Evolutionary conservation across 2,113 vertebrate genomes (phyloP), one percentile per base, ranked within the genome.

Genomic region (Brachirus orientalis): DNA sequence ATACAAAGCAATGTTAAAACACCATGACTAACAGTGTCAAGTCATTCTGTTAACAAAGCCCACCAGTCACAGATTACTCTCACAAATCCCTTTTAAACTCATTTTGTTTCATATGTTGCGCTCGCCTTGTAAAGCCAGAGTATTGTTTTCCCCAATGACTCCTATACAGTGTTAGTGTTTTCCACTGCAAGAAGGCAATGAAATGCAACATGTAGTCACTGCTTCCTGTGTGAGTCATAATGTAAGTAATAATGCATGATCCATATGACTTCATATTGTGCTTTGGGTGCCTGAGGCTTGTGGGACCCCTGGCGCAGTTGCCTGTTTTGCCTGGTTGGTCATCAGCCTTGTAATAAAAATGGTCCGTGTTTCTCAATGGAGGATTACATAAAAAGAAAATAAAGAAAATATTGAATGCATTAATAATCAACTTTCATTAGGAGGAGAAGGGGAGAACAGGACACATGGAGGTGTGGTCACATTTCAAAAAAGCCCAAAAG

Each of bases 401-500:
- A 17, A 16, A 28, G 4, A 8, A 28, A 48, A 16, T 16, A 5
- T 6, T 43, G 13, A 16, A 43, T 6, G 14, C 41, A 22, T 28
- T 0, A 28, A 6, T 3, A 28, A 28, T 28, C 28, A 28, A 28
- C 28, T 6, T 28, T 43, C 4, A 14, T 43, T 43, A 11, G 44
- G 14, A 35, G 43, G 19, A 46, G 55, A 28, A 19, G 43, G 53
- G 40, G 18, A 16, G 10, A 17, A 19, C 4, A 22, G 45, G 37
- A 47, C 43, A 19, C 9, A 0, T 6, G 63, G 40, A 14, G 10
- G 52, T 64, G 44, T 4, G 7, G 12, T 43, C 51, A 63, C 72
- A 57, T 67, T 41, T 45, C 22, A 10, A 41, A 68, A 45, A 36
- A 37, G 35, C 7, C 10, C 5, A 57, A 66, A 40, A 53, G 46